Conservation (phyloP, 2,888 invertebrate species). For the Balanococcus diminutus region DNA sequence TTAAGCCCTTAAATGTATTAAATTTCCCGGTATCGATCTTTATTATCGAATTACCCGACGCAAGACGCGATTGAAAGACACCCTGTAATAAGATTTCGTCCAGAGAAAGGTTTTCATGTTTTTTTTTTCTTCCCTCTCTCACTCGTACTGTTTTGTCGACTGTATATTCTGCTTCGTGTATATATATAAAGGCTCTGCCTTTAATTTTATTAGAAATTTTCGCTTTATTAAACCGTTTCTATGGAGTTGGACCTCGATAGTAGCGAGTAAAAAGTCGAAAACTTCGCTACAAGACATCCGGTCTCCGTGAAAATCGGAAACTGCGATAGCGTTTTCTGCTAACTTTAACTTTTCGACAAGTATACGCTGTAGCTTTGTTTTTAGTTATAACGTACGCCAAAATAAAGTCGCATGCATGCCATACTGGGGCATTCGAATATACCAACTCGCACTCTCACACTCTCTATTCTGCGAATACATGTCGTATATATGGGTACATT, state of each 20-base stretch:
- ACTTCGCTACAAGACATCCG: constrained; percentile 37
- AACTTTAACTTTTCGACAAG: constrained; percentile 23
- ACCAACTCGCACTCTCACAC: not conserved
- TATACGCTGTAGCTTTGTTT: not conserved
- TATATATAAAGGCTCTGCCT: no score
- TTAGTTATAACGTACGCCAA: constrained; percentile 25
- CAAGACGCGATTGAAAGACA: not conserved
- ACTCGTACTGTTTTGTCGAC: not conserved
- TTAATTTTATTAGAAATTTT: constrained; percentile 43
- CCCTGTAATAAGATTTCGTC: not conserved
- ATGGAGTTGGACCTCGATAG: not conserved
- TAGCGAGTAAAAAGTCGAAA: not conserved
- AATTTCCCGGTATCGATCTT: constrained; percentile 33
- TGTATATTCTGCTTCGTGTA: not conserved
- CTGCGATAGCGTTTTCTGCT: constrained; percentile 19
- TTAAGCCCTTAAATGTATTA: constrained; percentile 31
- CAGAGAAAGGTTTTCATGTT: not conserved
- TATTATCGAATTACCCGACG: constrained; percentile 21
- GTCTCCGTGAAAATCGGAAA: constrained; percentile 45
- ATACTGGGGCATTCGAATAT: not conserved
- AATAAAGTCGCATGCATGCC: not conserved
- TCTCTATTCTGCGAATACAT: not conserved
- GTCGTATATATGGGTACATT: not conserved
- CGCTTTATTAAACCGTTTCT: constrained; percentile 45
- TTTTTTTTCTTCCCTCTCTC: not conserved